phyloP scores from a whole-genome alignment of 2,888 invertebrate species.

The Agrotis ipsilon region DNA sequence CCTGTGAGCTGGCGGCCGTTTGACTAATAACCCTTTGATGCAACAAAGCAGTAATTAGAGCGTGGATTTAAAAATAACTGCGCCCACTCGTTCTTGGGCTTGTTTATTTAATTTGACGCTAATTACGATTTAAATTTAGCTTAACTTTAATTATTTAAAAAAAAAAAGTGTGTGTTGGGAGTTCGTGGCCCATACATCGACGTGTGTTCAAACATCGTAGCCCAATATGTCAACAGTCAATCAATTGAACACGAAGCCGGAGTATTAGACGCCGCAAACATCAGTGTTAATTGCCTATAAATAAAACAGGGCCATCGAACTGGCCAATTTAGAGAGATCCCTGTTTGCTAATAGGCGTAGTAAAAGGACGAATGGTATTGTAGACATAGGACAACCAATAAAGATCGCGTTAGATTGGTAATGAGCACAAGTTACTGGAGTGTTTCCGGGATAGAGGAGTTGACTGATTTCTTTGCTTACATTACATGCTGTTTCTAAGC shows the following conservation, averaged over 20 bases:
- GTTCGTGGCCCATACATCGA: conserved; percentile 38
- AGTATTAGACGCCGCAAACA: conserved; percentile 71
- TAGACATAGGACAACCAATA: conserved; percentile 39
- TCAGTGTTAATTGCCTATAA: conserved; percentile 83
- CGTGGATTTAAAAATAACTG: conserved; percentile 76
- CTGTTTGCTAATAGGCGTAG: conserved; percentile 62
- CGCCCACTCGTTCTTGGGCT: conserved; percentile 67
- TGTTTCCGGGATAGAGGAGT: conserved; percentile 48
- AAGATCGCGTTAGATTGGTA: conserved; percentile 51
- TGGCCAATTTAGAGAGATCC: conserved; percentile 67
- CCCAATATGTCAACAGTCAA: conserved; percentile 83
- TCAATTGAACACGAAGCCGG: conserved; percentile 79
- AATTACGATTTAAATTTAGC: conserved; percentile 47
- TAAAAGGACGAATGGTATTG: conserved; percentile 48
- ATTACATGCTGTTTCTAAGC: conserved; percentile 2
- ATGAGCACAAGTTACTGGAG: conserved; percentile 36
- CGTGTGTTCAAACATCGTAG: conserved; percentile 63
- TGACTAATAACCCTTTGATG: conserved; percentile 73
- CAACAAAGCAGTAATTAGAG: conserved; percentile 78
- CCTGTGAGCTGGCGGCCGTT: conserved; percentile 75
- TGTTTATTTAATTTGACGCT: conserved; percentile 65
- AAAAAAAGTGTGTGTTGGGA: background rate
- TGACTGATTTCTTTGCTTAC: conserved; percentile 28
- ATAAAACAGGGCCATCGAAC: conserved; percentile 72
- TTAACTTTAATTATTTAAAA: background rate